phyloP scores from a whole-genome alignment of 92 coral and sea anemone genomes.

The Palythoa heliodiscus region DNA sequence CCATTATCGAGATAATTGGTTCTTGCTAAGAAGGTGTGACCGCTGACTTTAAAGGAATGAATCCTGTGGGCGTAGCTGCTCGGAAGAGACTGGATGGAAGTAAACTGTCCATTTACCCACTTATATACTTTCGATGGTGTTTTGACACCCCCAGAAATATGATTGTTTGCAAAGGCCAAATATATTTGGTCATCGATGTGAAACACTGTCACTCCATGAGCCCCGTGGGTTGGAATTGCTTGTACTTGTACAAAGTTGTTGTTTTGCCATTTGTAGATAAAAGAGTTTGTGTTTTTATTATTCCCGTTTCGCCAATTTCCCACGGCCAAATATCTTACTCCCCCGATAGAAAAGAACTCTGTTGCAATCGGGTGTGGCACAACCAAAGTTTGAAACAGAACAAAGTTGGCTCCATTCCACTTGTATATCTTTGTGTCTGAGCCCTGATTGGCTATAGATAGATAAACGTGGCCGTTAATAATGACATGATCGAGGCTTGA shows the following conservation, averaged over 20 bases:
- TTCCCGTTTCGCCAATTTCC: conserved; percentile 5
- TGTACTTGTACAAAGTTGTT: conserved; percentile 44
- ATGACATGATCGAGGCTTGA: conserved; percentile 17
- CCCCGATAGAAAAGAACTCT: conserved; percentile 15
- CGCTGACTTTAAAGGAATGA: conserved; percentile 34
- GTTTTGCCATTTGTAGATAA: conserved; percentile 48
- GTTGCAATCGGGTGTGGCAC: background rate
- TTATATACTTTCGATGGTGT: conserved; percentile 45
- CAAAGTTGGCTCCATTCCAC: conserved; percentile 20
- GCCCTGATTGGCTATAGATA: conserved; percentile 30
- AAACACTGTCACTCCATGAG: conserved; percentile 30
- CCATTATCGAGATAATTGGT: conserved; percentile 32
- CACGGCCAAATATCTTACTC: conserved; percentile 11
- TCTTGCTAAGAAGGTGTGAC: conserved; percentile 49
- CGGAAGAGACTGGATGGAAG: conserved; percentile 32
- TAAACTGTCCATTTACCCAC: conserved; percentile 53
- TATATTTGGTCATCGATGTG: conserved; percentile 30
- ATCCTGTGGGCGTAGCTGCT: conserved; percentile 18
- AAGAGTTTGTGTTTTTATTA: conserved; percentile 36
- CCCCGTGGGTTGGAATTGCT: conserved; percentile 47
- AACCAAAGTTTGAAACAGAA: background rate
- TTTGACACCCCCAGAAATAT: conserved; percentile 11
- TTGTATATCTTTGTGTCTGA: conserved; percentile 10
- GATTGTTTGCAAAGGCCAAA: conserved; percentile 43
- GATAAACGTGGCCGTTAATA: background rate